phyloP scores from a whole-genome alignment of 1,140 invertebrate genomes.

The Drosophila seguyi region DNA sequence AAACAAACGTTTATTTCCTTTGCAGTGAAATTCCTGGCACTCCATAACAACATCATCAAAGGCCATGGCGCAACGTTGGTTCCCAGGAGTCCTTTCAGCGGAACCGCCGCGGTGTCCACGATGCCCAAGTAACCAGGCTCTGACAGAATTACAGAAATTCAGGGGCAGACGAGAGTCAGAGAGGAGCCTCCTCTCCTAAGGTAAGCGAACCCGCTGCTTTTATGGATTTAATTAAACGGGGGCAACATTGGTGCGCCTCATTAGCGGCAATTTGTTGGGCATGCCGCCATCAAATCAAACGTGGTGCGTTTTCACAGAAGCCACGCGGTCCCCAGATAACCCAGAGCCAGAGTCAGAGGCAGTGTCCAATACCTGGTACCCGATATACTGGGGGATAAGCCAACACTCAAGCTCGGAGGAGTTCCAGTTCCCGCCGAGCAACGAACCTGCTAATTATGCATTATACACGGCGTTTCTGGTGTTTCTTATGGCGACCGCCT shows the following conservation, averaged over 20 bases:
- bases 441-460: constrained; percentile 66
- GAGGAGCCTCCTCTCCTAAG: constrained; percentile 29
- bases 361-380: constrained; percentile 7
- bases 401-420: constrained; percentile 11
- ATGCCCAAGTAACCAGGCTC: not conserved
- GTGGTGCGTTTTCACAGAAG: constrained; percentile 54
- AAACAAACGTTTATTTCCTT: constrained; percentile 46
- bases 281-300: constrained; percentile 67
- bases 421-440: constrained; percentile 26
- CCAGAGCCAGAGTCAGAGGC: constrained; percentile 3
- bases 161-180: not conserved
- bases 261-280: constrained; percentile 79
- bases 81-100: constrained; percentile 72
- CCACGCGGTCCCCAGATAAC: constrained; percentile 49
- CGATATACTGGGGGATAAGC: constrained; percentile 27
- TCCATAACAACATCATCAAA: constrained; percentile 62
- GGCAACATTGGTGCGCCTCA: constrained; percentile 68
- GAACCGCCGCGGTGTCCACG: constrained; percentile 12
- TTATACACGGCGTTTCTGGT: constrained; percentile 32
- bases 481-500: not conserved
- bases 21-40: constrained; percentile 45
- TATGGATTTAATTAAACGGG: constrained; percentile 77
- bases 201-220: constrained; percentile 58
- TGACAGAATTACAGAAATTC: constrained; percentile 34
- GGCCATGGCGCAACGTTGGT: constrained; percentile 29